Conservation (phyloP, 2,797 vertebrate species). For the Dendrocincla tyrannina region DNA sequence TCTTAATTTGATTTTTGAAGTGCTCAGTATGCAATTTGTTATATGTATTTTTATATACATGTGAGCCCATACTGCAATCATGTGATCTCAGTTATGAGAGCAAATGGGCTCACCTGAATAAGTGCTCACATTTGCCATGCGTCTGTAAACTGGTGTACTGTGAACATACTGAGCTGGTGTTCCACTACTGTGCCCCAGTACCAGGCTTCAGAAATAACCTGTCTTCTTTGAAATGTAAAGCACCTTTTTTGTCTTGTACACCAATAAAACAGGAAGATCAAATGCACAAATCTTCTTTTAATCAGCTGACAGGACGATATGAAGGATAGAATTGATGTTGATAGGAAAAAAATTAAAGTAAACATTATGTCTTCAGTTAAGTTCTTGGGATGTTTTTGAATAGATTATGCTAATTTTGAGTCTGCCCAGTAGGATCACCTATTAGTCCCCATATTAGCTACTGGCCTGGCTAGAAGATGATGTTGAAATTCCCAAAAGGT, state of each 20-base stretch:
- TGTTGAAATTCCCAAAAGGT: background rate
- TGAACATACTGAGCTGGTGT: background rate
- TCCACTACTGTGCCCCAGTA: background rate
- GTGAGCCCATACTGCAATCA: background rate
- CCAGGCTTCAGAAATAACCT: background rate
- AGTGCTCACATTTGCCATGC: background rate
- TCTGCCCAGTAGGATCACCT: background rate
- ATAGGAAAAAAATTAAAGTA: background rate
- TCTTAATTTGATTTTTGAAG: background rate
- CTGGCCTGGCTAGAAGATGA: background rate
- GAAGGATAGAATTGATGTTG: background rate
- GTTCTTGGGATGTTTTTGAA: background rate
- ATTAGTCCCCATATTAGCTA: background rate
- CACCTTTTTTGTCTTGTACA: background rate
- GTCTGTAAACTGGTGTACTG: background rate
- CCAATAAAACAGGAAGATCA: background rate
- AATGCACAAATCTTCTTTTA: background rate
- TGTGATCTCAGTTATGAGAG: background rate
- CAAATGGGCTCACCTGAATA: background rate
- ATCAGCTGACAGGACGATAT: background rate
- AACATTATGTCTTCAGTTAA: background rate
- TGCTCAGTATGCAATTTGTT: background rate
- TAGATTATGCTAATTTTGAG: background rate
- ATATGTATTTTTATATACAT: background rate
- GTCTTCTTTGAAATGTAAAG: background rate